Base-by-base conservation (phyloP, 1,140 invertebrate genomes). In the Schmidtea mediterranea region DNA sequence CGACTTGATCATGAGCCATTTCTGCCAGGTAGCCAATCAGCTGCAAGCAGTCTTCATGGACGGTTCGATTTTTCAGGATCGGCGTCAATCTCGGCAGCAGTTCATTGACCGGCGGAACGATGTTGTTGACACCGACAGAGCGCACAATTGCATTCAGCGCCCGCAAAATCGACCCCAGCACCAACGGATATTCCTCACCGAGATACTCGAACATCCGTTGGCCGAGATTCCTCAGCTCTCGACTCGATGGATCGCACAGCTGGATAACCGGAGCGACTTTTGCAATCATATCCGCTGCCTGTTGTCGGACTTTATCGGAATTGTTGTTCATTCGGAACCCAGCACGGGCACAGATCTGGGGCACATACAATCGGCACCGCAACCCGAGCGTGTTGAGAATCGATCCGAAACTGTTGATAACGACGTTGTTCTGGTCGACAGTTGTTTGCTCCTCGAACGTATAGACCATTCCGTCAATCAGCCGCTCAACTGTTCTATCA, bases 71-170 rank as follows among this genome's bases (percentile, higher is more conserved):
- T 58, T 98, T 98, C 13, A 98, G 70, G 59, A 98, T 98, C 0
- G 92, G 92, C 1, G 92, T 98, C 1, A 98, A 68, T 52, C 90
- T 72, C 0, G 90, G 92, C 16, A 98, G 69, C 1, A 98, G 69
- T 72, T 98, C 92, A 71, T 98, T 98, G 52, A 98, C 97, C 1
- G 90, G 90, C 3, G 92, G 92, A 3, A 86, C 97, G 90, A 98
- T 98, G 71, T 97, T 97, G 0, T 87, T 94, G 90, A 98, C 97
- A 57, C 90, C 89, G 62, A 98, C 97, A 2, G 97, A 92, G 68
- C 95, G 97, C 0, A 97, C 89, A 58, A 98, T 98, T 1, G 81
- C 84, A 69, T 97, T 97, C 0, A 98, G 67, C 1, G 90, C 92
- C 1, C 89, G 90, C 3, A 98, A 70, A 63, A 98, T 98, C 38